Conservation (phyloP, 1,140 invertebrate genomes). For the Meloidogyne floridensis region DNA sequence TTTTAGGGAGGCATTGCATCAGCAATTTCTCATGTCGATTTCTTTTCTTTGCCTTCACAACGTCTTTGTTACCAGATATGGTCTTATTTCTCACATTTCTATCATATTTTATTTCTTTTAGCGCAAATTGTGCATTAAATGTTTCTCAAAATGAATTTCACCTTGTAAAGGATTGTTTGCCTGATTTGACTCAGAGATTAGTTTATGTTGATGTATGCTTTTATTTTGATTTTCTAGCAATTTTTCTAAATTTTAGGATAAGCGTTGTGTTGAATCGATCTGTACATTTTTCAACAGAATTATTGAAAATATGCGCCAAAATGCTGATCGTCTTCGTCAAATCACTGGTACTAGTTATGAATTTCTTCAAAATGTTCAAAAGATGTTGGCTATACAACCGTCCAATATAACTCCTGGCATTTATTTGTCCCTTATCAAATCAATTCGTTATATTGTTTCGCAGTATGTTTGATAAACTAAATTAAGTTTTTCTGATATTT, state of each 20-base stretch:
- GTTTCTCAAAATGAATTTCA: constrained; percentile 49
- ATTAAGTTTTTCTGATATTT: neutral
- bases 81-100: neutral
- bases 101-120: constrained; percentile 57
- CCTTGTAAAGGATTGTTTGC: constrained; percentile 53
- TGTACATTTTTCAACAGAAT: constrained; percentile 92
- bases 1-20: constrained; percentile 57
- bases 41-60: constrained; percentile 61
- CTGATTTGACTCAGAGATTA: constrained; percentile 59
- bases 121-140: constrained; percentile 58
- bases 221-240: constrained; percentile 8
- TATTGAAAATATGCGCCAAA: constrained; percentile 92
- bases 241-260: constrained; percentile 73
- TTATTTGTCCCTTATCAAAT: constrained; percentile 57
- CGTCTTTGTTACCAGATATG: constrained; percentile 41
- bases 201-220: constrained; percentile 51
- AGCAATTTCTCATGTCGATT: constrained; percentile 62
- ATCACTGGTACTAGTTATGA: constrained; percentile 86
- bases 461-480: constrained; percentile 12
- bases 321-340: constrained; percentile 85
- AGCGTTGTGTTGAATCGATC: constrained; percentile 94
- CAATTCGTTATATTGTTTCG: constrained; percentile 52
- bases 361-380: constrained; percentile 73
- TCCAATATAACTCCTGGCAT: constrained; percentile 53
- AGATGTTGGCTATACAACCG: constrained; percentile 73